Base-by-base conservation (phyloP, 92 coral and sea anemone species). In the Heteractis magnifica region DNA sequence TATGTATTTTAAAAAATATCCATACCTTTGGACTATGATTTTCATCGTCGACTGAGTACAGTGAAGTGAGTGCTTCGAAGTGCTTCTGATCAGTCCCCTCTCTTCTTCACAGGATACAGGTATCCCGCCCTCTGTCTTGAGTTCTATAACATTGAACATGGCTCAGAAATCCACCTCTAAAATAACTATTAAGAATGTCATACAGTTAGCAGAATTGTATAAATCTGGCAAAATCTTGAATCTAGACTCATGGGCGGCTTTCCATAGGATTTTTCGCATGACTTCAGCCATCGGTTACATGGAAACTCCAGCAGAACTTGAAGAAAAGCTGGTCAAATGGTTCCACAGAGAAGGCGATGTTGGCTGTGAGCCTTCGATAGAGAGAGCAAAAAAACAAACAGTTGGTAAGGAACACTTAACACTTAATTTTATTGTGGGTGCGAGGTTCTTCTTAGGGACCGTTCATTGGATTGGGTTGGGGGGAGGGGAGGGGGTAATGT, bases 351-450 rank as follows among this genome's bases (percentile, higher is more conserved):
- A 85, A 9, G 86, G 77, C 76, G 95, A 92, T 49, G 41, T 73
- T 19, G 55, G 91, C 19, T 84, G 83, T 4, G 89, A 83, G 56
- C 84, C 90, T 16, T 72, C 92, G 18, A 75, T 92, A 58, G 53
- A 87, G 55, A 85, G 95, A 86, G 95, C 95, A 20, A 85, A 87
- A 64, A 48, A 53, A 56, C 95, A 92, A 87, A 92, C 95, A 15
- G 89, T 92, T 21, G 95, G 95, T 92, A 83, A 50, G 87, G 26
- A 11, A 18, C 4, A 53, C 10, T 53, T 53, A 0, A 20, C 6
- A 26, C 73, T 23, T 23, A 2, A 62, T 0, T 62, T 68, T 8
- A 68, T 68, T 23, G 49, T 62, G 16, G n/a, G 20, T 13, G 70
- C 19, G 70, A 5, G n/a, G 70, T 62, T 53, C 58, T 53, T 53